Evolutionary conservation across 2,888 invertebrate genomes (phyloP).

Genomic region (Agrenia bidenticulata): DNA sequence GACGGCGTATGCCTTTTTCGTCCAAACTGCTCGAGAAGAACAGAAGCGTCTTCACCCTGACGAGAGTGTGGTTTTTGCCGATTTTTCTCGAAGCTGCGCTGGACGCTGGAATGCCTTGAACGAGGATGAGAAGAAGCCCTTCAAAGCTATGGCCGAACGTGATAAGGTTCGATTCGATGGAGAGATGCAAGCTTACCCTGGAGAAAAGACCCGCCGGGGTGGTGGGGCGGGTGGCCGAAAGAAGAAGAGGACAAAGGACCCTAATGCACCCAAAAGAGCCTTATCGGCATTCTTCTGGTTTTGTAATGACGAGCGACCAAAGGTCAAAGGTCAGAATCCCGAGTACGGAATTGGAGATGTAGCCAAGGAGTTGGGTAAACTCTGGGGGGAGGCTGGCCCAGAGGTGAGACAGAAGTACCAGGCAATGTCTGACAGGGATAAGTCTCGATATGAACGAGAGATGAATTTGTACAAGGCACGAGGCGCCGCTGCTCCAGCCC

Average conservation of each 20-base stretch:
- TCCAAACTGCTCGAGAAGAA: slow-evolving; percentile 98
- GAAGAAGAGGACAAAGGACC: slow-evolving; percentile 78
- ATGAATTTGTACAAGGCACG: slow-evolving; percentile 55
- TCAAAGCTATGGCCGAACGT: neutral
- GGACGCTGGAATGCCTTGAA: slow-evolving; percentile 10
- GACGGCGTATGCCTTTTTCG: slow-evolving; percentile 88
- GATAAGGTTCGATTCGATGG: slow-evolving; percentile 13
- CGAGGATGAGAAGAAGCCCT: slow-evolving; percentile 8
- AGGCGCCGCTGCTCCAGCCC: neutral
- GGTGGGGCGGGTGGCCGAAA: neutral
- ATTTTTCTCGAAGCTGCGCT: slow-evolving; percentile 26
- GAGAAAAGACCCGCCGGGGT: slow-evolving; percentile 63
- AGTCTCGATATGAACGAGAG: slow-evolving; percentile 89
- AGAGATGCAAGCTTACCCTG: slow-evolving; percentile 62
- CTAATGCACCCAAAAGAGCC: slow-evolving; percentile 98
- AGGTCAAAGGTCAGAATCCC: slow-evolving; percentile 65
- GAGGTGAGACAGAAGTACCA: slow-evolving; percentile 87
- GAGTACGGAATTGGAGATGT: slow-evolving; percentile 94
- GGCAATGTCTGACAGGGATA: slow-evolving; percentile 89
- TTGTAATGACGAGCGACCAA: slow-evolving; percentile 89
- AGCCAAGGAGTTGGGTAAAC: slow-evolving; percentile 91
- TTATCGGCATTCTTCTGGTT: slow-evolving; percentile 99
- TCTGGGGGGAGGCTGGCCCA: slow-evolving; percentile 87
- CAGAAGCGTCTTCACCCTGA: slow-evolving; percentile 99
- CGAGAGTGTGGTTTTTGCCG: slow-evolving; percentile 78